A percentile compares a stretch with the other conserved stretches of the same genome.
Conservation (phyloP, 2,113 vertebrate species). For the Pitta sordida region DNA sequence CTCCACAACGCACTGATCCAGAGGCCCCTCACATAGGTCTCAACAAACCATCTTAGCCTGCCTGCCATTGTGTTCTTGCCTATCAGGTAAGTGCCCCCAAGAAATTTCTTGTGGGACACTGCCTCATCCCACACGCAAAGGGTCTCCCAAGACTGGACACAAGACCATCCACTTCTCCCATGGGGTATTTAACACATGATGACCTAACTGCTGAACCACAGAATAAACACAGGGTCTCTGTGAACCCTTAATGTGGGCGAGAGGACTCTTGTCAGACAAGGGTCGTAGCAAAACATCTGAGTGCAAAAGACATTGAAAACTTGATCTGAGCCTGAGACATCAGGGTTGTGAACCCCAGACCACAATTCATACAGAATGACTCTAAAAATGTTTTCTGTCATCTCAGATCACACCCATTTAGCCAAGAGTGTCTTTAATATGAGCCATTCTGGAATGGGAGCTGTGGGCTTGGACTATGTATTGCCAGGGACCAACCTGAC, state of each 20-base stretch:
- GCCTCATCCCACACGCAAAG: constrained; percentile 44
- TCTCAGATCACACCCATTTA: not conserved
- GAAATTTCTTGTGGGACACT: constrained; percentile 66
- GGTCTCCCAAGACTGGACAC: not conserved
- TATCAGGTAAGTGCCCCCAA: constrained; percentile 65
- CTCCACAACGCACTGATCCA: constrained; percentile 51
- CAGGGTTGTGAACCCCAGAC: not conserved
- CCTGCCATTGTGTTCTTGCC: constrained; percentile 55
- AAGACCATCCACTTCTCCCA: not conserved
- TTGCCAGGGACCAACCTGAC: not conserved
- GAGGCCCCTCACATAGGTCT: constrained; percentile 57
- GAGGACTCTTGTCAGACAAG: not conserved
- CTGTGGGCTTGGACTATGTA: not conserved
- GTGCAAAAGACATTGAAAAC: not conserved
- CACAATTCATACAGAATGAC: rapidly evolving
- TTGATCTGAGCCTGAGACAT: not conserved
- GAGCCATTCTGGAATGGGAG: not conserved
- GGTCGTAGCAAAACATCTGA: not conserved
- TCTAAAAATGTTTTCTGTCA: not conserved
- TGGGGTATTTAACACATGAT: not conserved
- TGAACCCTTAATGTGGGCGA: not conserved
- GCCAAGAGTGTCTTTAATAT: not conserved
- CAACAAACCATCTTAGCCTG: constrained; percentile 58
- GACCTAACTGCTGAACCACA: not conserved
- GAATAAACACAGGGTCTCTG: not conserved